Conservation (phyloP, 2,797 vertebrate species). For the Echeneis naucrates region DNA sequence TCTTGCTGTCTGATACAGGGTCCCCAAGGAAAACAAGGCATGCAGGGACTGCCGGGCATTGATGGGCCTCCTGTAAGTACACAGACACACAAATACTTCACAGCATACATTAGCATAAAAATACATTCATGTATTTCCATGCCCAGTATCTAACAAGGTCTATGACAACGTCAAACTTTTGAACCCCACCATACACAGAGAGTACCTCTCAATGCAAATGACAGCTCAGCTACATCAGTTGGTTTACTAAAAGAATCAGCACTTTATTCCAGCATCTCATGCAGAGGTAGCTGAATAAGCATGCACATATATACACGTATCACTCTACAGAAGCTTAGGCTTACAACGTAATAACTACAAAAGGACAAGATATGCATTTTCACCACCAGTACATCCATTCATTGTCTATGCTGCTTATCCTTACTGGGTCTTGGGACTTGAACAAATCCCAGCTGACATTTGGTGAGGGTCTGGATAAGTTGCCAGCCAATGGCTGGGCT, state of each 20-base stretch:
- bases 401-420: too few relatives aligned
- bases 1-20: conserved; percentile 83
- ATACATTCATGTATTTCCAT: not conserved
- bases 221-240: conserved; percentile 3
- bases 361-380: not conserved
- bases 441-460: too few relatives aligned
- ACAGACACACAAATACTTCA: conserved; percentile 22
- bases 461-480: too few relatives aligned
- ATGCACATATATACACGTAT: not conserved
- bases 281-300: not conserved
- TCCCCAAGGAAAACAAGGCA: conserved; percentile 88
- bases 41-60: conserved; percentile 88
- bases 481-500: too few relatives aligned
- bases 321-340: not conserved
- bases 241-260: not conserved
- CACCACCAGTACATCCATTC: not conserved
- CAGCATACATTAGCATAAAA: conserved; percentile 17
- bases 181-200: not conserved
- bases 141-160: not conserved
- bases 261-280: conserved; percentile 1
- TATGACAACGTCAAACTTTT: not conserved
- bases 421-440: too few relatives aligned
- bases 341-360: not conserved
- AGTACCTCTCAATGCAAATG: not conserved
- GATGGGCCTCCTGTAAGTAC: conserved; percentile 91